A percentile compares a stretch with the other conserved stretches of the same genome.
phyloP scores from a whole-genome alignment of 2,888 invertebrate species.

The Agonum fuliginosum region DNA sequence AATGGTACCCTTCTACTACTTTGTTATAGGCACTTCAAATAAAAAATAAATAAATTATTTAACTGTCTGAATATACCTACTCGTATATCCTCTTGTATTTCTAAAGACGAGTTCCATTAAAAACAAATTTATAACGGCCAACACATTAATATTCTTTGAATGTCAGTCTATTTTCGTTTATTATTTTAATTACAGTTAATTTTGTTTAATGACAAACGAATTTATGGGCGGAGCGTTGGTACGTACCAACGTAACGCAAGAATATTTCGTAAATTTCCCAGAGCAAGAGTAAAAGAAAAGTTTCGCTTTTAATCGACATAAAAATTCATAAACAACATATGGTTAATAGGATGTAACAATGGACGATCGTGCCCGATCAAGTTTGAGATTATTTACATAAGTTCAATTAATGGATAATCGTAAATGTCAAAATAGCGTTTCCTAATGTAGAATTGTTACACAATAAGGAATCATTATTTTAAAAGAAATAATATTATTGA shows the following conservation, averaged over 20 bases:
- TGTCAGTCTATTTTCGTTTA: conserved; percentile 3
- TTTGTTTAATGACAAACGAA: neutral
- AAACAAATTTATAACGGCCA: no score
- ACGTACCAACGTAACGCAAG: no score
- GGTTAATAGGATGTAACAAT: conserved; percentile 38
- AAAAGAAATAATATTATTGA: conserved; percentile 30
- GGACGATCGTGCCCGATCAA: conserved; percentile 36
- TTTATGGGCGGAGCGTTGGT: neutral
- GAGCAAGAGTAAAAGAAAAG: conserved; percentile 1
- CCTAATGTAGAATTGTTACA: conserved; percentile 33
- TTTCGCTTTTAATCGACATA: conserved; percentile 22
- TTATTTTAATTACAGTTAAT: neutral
- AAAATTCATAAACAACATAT: conserved; percentile 44
- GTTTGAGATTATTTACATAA: conserved; percentile 39
- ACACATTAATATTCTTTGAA: no score
- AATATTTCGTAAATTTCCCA: conserved; percentile 7
- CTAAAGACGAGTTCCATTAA: no score
- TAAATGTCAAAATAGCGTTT: conserved; percentile 29
- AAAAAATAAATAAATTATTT: no score
- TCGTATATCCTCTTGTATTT: no score
- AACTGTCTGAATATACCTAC: no score
- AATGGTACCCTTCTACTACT: no score
- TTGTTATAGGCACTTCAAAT: no score
- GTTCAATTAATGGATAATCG: conserved; percentile 30
- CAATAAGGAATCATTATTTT: conserved; percentile 17